Evolutionary conservation across 2,113 vertebrate species (phyloP).

Genomic region (Oceanodroma tethys): DNA sequence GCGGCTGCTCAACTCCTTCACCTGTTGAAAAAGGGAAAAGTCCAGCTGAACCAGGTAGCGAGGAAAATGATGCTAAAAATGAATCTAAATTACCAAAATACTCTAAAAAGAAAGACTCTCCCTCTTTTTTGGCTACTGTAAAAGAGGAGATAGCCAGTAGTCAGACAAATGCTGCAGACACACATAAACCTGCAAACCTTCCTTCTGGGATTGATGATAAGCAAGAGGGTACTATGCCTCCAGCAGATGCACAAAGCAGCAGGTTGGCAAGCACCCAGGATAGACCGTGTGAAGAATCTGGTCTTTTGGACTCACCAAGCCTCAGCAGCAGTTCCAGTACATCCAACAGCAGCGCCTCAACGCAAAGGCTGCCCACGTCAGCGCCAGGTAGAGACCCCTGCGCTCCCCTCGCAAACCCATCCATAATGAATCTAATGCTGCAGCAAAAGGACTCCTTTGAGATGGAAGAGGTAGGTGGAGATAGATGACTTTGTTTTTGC

Average conservation of each 20-base stretch:
- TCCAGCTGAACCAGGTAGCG: background rate
- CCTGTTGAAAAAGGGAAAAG: conserved; percentile 58
- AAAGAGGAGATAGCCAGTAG: conserved; percentile 78
- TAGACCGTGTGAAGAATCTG: conserved; percentile 6
- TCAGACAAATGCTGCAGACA: background rate
- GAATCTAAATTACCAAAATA: conserved; percentile 75
- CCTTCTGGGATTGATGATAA: background rate
- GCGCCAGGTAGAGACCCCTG: conserved; percentile 67
- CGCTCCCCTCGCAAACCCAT: conserved; percentile 59
- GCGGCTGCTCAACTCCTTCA: background rate
- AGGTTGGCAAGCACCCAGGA: conserved; percentile 2
- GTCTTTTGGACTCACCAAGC: background rate
- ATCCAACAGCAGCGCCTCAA: conserved; percentile 6
- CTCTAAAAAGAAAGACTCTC: conserved; percentile 80
- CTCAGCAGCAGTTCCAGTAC: conserved; percentile 17
- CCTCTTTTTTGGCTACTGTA: conserved; percentile 81
- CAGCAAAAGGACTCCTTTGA: conserved; percentile 92
- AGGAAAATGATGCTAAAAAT: conserved; percentile 62
- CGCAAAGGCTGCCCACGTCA: conserved; percentile 23
- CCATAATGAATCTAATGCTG: conserved; percentile 74
- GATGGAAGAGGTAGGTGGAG: conserved; percentile 90
- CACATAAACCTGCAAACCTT: background rate
- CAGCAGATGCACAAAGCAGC: background rate
- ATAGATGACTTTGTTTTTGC: background rate
- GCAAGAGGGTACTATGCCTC: background rate